Conservation (phyloP, 2,888 invertebrate species). For the Julus scandinavius region DNA sequence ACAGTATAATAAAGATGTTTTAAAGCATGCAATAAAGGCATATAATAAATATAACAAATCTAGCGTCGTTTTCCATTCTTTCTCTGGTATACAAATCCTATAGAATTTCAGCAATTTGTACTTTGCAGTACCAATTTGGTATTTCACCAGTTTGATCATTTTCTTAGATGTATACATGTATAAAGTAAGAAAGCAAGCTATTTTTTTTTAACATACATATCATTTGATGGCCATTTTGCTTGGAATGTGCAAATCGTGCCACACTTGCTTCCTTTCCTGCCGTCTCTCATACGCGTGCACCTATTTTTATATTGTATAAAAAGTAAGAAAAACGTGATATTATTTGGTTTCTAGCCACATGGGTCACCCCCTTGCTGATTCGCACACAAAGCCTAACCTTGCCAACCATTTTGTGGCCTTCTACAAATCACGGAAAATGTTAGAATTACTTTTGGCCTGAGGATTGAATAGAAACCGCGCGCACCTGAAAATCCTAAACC, state of each 20-base stretch:
- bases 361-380: slow-evolving; percentile 38
- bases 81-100: no score
- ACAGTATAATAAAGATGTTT: no score
- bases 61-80: no score
- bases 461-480: background rate
- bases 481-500: slow-evolving; percentile 29
- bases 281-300: background rate
- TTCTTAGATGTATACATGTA: no score
- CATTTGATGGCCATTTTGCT: background rate
- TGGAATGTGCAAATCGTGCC: slow-evolving; percentile 19
- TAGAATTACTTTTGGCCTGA: slow-evolving; percentile 7
- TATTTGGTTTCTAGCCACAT: slow-evolving; percentile 29
- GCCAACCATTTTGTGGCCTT: slow-evolving; percentile 26
- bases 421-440: slow-evolving; percentile 29
- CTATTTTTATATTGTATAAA: background rate
- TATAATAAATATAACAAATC: no score
- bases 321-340: slow-evolving; percentile 42
- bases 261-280: background rate
- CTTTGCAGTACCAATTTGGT: no score
- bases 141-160: no score
- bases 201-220: no score
- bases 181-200: no score
- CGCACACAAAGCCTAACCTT: slow-evolving; percentile 31
- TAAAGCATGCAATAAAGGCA: no score
- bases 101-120: no score